These are phyloP conservation scores for Semotilus atromaculatus DNA, from an alignment of 2,797 vertebrate species.

Conservation along the genomic window DNA sequence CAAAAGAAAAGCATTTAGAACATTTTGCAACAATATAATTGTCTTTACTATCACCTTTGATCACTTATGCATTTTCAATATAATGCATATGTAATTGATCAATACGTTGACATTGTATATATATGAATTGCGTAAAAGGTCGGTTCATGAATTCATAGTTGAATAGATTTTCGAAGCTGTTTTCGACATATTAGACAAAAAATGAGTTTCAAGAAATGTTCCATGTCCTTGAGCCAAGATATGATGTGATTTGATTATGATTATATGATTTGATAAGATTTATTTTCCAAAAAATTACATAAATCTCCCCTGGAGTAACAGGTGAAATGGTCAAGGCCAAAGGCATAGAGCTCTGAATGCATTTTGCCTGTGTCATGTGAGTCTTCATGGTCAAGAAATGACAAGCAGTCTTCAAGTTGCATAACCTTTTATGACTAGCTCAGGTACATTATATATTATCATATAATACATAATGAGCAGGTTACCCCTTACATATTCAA, in stretches of 20 bases:
- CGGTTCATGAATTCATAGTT: too few relatives aligned
- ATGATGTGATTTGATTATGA: too few relatives aligned
- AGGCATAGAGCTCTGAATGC: background rate
- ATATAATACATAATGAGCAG: conserved; percentile 22
- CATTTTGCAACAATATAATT: too few relatives aligned
- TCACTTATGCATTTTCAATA: too few relatives aligned
- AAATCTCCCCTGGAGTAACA: background rate
- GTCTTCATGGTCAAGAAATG: conserved; percentile 20
- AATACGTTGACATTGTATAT: too few relatives aligned
- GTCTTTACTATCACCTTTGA: too few relatives aligned
- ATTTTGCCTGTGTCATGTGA: background rate
- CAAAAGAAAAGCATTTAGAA: too few relatives aligned
- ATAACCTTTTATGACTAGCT: conserved; percentile 18
- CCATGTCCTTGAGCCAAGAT: too few relatives aligned
- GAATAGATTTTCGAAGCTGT: background rate
- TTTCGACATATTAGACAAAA: background rate
- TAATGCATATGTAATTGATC: too few relatives aligned
- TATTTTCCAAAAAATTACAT: background rate
- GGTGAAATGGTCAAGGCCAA: background rate
- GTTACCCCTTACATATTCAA: conserved; percentile 34
- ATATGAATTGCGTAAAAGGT: too few relatives aligned
- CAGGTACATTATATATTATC: conserved; percentile 12
- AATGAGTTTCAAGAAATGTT: too few relatives aligned
- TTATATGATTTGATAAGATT: too few relatives aligned
- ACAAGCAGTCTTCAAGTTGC: conserved; percentile 2